Evolutionary conservation across 2,113 vertebrate genomes (phyloP).

Genomic region (Ailuropoda melanoleuca): DNA sequence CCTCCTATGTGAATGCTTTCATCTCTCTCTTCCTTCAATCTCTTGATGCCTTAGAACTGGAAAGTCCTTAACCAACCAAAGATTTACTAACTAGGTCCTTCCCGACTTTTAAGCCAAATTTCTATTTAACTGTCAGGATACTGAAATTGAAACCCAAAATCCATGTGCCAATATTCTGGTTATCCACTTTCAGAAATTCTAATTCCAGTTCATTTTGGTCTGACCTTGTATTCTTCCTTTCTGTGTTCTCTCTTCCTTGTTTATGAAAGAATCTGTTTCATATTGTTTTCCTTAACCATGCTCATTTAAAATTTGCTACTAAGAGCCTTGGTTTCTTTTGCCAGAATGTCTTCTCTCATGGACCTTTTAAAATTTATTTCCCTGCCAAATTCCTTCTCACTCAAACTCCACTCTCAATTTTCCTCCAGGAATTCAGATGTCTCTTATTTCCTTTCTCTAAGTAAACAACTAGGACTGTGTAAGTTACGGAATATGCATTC

Average conservation of each 20-base stretch:
- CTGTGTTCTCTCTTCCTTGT: neutral
- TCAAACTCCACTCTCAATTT: conserved; percentile 21
- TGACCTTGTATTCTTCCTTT: neutral
- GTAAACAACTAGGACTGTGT: neutral
- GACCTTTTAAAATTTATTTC: neutral
- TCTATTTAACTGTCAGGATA: neutral
- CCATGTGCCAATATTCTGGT: neutral
- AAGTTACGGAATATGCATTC: neutral
- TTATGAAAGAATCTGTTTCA: conserved; percentile 20
- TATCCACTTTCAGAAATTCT: neutral
- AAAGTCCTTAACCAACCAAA: neutral
- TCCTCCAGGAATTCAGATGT: conserved; percentile 6
- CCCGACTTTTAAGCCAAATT: neutral
- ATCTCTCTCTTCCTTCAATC: neutral
- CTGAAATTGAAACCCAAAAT: neutral
- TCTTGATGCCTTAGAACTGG: neutral
- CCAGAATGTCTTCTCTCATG: neutral
- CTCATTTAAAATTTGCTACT: neutral
- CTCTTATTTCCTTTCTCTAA: conserved; percentile 32
- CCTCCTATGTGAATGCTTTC: neutral
- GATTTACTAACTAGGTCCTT: neutral
- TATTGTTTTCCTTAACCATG: neutral
- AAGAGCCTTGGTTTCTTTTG: conserved; percentile 25
- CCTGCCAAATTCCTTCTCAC: neutral
- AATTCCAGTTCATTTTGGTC: neutral